phyloP scores from a whole-genome alignment of 1,140 invertebrate species.

The Drosophila kepulauana region DNA sequence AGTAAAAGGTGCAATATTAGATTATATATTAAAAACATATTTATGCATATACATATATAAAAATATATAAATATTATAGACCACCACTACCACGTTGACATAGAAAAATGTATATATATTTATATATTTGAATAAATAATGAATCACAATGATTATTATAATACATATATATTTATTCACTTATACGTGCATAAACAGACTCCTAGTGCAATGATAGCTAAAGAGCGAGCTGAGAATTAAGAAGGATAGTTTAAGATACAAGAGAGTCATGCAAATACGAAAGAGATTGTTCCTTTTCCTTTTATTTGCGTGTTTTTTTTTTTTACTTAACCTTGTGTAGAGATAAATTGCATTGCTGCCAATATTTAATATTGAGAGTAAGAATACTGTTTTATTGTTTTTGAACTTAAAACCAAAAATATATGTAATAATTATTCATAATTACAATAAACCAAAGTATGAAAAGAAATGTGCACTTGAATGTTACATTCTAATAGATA shows the following conservation, averaged over 20 bases:
- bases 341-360: conserved; percentile 74
- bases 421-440: conserved; percentile 39
- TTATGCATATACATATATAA: conserved; percentile 42
- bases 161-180: background rate
- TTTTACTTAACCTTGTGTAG: conserved; percentile 79
- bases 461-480: conserved; percentile 55
- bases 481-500: conserved; percentile 35
- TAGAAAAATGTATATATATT: conserved; percentile 6
- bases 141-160: conserved; percentile 18
- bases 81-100: no score
- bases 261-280: conserved; percentile 57
- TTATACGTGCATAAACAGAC: conserved; percentile 27
- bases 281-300: conserved; percentile 24
- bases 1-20: conserved; percentile 36
- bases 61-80: background rate
- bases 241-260: background rate
- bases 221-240: conserved; percentile 6
- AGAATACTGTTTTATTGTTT: conserved; percentile 65
- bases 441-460: conserved; percentile 44
- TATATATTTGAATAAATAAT: conserved; percentile 38
- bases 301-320: conserved; percentile 19
- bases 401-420: conserved; percentile 43
- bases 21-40: conserved; percentile 10
- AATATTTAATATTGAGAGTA: conserved; percentile 72
- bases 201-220: conserved; percentile 34